Conservation (phyloP, 2,113 vertebrate genomes). For the Zapus hudsonius region DNA sequence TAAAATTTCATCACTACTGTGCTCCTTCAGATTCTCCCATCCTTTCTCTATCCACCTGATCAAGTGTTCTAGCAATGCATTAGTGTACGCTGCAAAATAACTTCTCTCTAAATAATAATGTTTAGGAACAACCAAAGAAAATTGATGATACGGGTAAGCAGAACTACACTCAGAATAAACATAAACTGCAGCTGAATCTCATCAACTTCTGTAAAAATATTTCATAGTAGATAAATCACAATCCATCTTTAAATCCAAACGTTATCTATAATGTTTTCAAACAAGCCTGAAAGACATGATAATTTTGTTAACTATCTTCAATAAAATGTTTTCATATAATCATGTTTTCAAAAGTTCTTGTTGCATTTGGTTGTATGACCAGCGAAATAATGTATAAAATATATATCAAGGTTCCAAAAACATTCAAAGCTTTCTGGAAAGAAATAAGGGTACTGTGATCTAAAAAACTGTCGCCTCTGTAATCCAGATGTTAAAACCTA, state of each 20-base stretch:
- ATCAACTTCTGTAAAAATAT: not conserved
- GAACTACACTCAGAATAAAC: too few species aligned
- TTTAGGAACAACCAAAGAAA: slow-evolving; percentile 38
- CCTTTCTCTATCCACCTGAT: not conserved
- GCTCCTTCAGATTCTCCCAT: not conserved
- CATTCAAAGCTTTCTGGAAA: not conserved
- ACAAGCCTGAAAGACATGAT: not conserved
- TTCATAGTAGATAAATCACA: not conserved
- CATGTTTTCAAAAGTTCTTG: not conserved
- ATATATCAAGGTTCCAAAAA: not conserved
- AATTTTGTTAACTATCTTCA: not conserved
- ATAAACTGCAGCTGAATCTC: too few species aligned
- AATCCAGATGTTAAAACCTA: not conserved
- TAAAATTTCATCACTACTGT: not conserved
- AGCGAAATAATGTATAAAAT: not conserved
- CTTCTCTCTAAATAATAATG: not conserved
- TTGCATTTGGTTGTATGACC: not conserved
- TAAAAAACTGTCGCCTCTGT: not conserved
- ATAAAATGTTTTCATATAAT: slow-evolving; percentile 1
- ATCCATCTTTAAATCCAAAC: slow-evolving; percentile 8
- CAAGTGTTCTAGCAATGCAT: not conserved
- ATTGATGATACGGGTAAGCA: not conserved
- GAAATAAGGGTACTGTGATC: not conserved
- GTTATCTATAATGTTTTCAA: not conserved
- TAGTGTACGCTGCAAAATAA: not conserved